Conservation (phyloP, 2,888 invertebrate genomes). For the Phyto melanocephala region DNA sequence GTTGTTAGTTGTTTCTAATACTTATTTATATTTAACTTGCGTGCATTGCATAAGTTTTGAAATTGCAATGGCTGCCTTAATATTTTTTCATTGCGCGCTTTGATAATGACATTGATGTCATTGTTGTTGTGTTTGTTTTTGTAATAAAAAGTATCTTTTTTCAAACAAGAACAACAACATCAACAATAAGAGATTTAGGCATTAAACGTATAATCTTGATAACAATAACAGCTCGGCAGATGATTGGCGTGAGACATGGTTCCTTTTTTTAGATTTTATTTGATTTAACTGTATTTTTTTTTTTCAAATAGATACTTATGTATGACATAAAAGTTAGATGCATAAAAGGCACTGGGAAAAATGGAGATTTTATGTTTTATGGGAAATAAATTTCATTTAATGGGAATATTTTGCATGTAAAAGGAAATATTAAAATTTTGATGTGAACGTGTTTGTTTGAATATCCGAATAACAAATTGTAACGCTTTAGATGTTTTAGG, state of each 20-base stretch:
- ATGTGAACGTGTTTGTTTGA: no score
- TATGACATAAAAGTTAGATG: not conserved
- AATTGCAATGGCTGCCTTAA: slow-evolving; percentile 58
- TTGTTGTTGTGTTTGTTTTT: slow-evolving; percentile 30
- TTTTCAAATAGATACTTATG: not conserved
- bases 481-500: no score
- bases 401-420: slow-evolving; percentile 17
- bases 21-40: slow-evolving; percentile 36
- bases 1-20: not conserved
- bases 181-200: slow-evolving; percentile 51
- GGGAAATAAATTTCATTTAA: slow-evolving; percentile 33
- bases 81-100: slow-evolving; percentile 30
- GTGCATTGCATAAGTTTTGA: slow-evolving; percentile 45
- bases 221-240: slow-evolving; percentile 60
- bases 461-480: no score
- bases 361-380: slow-evolving; percentile 38
- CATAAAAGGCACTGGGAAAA: not conserved
- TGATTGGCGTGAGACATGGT: slow-evolving; percentile 65
- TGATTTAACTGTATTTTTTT: not conserved
- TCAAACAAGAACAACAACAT: no score
- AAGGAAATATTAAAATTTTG: slow-evolving; percentile 7
- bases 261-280: slow-evolving; percentile 33
- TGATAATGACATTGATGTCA: slow-evolving; percentile 31
- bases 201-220: slow-evolving; percentile 62
- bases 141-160: slow-evolving; percentile 60